Conservation (phyloP, 2,113 vertebrate genomes). For the Gasterosteus aculeatus region DNA sequence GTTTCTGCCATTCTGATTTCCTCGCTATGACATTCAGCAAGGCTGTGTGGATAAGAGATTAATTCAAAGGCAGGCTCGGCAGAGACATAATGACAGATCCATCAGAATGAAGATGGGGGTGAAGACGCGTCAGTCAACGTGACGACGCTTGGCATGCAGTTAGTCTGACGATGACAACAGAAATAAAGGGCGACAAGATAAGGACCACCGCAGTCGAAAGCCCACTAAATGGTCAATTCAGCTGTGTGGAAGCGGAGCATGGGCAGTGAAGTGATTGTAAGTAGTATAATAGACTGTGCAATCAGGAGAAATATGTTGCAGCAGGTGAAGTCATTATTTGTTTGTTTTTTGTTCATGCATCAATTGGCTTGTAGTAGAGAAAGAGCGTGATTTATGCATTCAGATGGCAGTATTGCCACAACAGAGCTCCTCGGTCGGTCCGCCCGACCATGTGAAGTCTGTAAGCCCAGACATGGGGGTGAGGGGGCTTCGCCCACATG, state of each 20-base stretch:
- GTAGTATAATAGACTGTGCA: background rate
- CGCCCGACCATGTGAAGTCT: slow-evolving; percentile 1
- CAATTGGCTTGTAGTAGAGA: background rate
- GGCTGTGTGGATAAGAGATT: background rate
- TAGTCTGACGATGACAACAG: slow-evolving; percentile 16
- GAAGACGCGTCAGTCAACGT: background rate
- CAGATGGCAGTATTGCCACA: slow-evolving; percentile 1
- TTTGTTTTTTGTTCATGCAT: background rate
- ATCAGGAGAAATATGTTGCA: background rate
- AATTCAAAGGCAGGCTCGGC: background rate
- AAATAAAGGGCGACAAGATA: slow-evolving; percentile 14
- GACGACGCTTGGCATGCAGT: background rate
- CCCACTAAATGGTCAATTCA: slow-evolving; percentile 9
- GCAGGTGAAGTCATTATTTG: background rate
- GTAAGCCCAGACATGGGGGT: background rate
- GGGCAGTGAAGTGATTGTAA: background rate
- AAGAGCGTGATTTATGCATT: background rate
- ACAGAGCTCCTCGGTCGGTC: background rate
- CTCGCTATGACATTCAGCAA: background rate
- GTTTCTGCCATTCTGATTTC: background rate
- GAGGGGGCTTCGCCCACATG: background rate
- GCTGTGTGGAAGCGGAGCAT: background rate
- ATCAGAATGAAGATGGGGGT: background rate
- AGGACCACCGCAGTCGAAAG: background rate
- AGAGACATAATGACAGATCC: slow-evolving; percentile 5